These are phyloP conservation scores for Drusus annulatus DNA, from an alignment of 1,140 invertebrate species.

Conservation along the genomic window DNA sequence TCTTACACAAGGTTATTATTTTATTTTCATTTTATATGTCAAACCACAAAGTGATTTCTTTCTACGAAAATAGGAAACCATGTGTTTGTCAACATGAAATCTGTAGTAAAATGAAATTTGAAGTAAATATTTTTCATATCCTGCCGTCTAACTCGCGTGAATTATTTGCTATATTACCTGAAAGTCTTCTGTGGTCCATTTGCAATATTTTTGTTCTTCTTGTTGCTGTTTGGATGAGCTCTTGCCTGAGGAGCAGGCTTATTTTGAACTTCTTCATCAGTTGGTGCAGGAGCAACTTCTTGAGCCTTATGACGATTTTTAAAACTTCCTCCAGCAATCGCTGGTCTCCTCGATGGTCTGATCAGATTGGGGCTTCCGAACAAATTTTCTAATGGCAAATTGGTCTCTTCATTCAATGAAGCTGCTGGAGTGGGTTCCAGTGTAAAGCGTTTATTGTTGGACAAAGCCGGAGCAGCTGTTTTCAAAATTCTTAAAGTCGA, in stretches of 20 bases:
- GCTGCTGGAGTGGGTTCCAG: constrained; percentile 76
- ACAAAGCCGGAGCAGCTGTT: constrained; percentile 78
- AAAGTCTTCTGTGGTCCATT: constrained; percentile 63
- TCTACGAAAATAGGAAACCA: too few relatives aligned
- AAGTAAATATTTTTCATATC: too few relatives aligned
- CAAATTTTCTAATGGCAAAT: constrained; percentile 68
- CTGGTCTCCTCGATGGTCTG: constrained; percentile 72
- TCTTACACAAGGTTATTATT: too few relatives aligned
- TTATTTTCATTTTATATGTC: too few relatives aligned
- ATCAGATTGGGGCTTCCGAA: constrained; percentile 67
- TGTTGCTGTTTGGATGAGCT: constrained; percentile 61
- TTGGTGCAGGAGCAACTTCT: constrained; percentile 63
- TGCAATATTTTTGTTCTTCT: constrained; percentile 69
- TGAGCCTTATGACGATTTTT: constrained; percentile 69
- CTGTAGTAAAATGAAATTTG: too few relatives aligned
- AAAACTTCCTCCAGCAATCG: constrained; percentile 65
- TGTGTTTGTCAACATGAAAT: too few relatives aligned
- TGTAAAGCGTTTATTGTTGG: constrained; percentile 69
- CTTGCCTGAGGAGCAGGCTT: constrained; percentile 59
- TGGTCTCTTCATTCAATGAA: constrained; percentile 73
- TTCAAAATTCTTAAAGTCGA: constrained; percentile 79
- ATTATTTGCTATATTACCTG: too few relatives aligned
- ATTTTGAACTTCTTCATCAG: constrained; percentile 60
- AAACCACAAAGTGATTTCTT: too few relatives aligned
- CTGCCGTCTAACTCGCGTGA: too few relatives aligned